Evolutionary conservation across 2,888 invertebrate species (phyloP).

Genomic region (Clivina fossor): DNA sequence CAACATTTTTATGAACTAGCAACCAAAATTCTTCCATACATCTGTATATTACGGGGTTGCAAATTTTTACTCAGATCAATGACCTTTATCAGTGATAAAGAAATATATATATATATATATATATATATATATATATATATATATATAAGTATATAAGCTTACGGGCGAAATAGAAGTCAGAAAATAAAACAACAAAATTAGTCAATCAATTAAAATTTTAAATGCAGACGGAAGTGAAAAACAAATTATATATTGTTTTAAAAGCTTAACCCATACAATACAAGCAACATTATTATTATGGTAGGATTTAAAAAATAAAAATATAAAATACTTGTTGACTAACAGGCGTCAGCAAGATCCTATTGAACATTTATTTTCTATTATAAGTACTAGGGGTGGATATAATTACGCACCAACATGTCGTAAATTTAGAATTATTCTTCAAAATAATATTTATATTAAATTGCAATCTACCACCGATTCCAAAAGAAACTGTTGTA

Average conservation of each 20-base stretch:
- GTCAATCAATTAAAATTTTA: constrained; percentile 21
- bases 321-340: constrained; percentile 10
- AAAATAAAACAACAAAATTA: no score
- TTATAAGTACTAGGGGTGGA: constrained; percentile 15
- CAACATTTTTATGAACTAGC: no score
- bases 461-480: background rate
- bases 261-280: constrained; percentile 6
- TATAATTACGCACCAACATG: constrained; percentile 4
- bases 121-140: no score
- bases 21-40: no score
- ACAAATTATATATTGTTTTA: constrained; percentile 14
- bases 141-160: no score
- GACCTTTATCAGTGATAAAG: no score
- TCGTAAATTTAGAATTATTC: constrained; percentile 6
- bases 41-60: no score
- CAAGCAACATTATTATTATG: constrained; percentile 10
- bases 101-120: no score
- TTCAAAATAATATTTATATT: constrained; percentile 17
- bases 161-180: no score
- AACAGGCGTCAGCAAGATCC: constrained; percentile 19
- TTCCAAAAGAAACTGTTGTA: constrained; percentile 9
- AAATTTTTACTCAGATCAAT: no score
- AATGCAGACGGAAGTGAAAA: constrained; percentile 8
- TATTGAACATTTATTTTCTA: constrained; percentile 14
- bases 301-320: constrained; percentile 12